Base-by-base conservation (phyloP, 2,113 vertebrate genomes). In the Macroglossus sobrinus region DNA sequence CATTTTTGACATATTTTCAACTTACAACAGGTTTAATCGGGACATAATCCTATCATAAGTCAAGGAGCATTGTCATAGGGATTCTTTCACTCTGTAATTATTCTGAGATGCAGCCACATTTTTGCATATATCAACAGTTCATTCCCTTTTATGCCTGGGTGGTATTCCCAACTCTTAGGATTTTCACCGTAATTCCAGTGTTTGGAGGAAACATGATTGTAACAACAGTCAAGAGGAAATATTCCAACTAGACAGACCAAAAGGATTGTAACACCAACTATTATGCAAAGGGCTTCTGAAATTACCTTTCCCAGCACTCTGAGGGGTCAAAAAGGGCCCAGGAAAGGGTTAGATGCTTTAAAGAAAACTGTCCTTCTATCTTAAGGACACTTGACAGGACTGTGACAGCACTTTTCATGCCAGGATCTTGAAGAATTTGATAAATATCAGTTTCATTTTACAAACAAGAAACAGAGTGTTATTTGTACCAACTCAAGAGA, bases 381-480 rank as follows among this genome's bases (percentile, higher is more conserved):
- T 84, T 90, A 78, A n/a, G 26, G 50, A 74, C 50, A 84, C 19
- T 1, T 76, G 64, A 22, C 76, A 94, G 55, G 43, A 12, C 61
- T 57, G 13, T n/a, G 47, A 43, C 40, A 53, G 19, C 11, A 4
- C 40, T 88, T 81, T 79, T 80, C n/a, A 80, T 55, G 35, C 71
- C 50, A 53, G 24, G n/a, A 82, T 40, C 40, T 84, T 22, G n/a
- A 82, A 24, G 57, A 38, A 45, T 55, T 47, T 81, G 45, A 80
- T 40, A 85, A 89, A 16, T 35, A 74, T 35, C 72, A 78, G 55
- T 53, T 78, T 93, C 66, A 59, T 84, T 84, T 95, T 45, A 88
- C 35, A 79, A 93, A 63, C 35, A 94, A 93, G n/a, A 96, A 95
- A 74, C 38, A 5, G 24, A 66, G 3, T 28, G 71, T 63, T 68